Evolutionary conservation across 2,888 invertebrate genomes (phyloP).

Genomic region (Gastrophysa polygoni): DNA sequence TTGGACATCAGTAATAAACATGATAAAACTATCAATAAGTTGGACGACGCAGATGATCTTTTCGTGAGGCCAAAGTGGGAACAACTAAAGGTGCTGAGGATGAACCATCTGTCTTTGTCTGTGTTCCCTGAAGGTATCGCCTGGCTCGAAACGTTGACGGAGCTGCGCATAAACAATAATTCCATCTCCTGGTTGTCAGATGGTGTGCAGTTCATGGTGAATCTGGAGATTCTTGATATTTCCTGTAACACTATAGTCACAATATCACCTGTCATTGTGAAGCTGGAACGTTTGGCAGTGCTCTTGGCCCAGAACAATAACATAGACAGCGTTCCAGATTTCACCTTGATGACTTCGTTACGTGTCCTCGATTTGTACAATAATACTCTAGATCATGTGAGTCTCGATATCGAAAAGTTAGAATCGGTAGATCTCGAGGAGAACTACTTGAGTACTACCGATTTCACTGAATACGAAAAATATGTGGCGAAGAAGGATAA

Average conservation of each 20-base stretch:
- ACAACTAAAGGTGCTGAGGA: slow-evolving; percentile 33
- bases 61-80: slow-evolving; percentile 42
- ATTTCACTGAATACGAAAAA: slow-evolving; percentile 20
- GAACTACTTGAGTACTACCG: slow-evolving; percentile 34
- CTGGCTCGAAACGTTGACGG: slow-evolving; percentile 38
- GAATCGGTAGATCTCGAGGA: slow-evolving; percentile 37
- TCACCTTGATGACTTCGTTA: slow-evolving; percentile 32
- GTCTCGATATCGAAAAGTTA: slow-evolving; percentile 17
- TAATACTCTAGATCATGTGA: slow-evolving; percentile 34
- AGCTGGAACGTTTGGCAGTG: slow-evolving; percentile 31
- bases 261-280: slow-evolving; percentile 33
- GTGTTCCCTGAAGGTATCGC: slow-evolving; percentile 41
- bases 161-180: slow-evolving; percentile 40
- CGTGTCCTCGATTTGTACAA: slow-evolving; percentile 41
- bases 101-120: slow-evolving; percentile 35
- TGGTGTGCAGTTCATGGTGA: slow-evolving; percentile 39
- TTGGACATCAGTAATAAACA: slow-evolving; percentile 43
- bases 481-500: slow-evolving; percentile 31
- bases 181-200: slow-evolving; percentile 41
- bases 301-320: slow-evolving; percentile 35
- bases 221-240: slow-evolving; percentile 41
- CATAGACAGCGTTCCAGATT: slow-evolving; percentile 34
- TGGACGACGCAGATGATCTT: slow-evolving; percentile 37
- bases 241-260: slow-evolving; percentile 36
- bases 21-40: slow-evolving; percentile 28